Evolutionary conservation across 1,140 invertebrate genomes (phyloP).

Genomic region (Drosophila guanche): DNA sequence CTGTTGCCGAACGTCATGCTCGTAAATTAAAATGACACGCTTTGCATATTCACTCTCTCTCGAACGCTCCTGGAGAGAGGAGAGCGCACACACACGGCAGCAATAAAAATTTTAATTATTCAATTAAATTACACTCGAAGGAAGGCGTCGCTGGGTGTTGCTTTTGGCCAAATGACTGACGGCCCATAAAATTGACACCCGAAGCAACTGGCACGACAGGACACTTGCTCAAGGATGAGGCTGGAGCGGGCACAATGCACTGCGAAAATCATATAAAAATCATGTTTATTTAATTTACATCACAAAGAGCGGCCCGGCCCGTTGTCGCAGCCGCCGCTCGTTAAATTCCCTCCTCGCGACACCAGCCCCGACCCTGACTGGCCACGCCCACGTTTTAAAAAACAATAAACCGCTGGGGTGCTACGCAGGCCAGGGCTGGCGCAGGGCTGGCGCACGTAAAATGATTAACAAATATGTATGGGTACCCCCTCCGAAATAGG

Average conservation of each 20-base stretch:
- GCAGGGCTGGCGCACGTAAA: conserved; percentile 43
- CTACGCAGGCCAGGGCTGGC: neutral
- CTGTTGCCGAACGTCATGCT: conserved; percentile 68
- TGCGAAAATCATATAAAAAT: conserved; percentile 73
- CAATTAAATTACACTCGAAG: conserved; percentile 80
- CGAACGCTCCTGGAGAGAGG: neutral
- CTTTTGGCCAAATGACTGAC: conserved; percentile 72
- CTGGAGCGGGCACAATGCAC: conserved; percentile 9
- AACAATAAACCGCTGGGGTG: conserved; percentile 62
- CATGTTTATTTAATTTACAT: conserved; percentile 82
- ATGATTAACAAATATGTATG: conserved; percentile 73
- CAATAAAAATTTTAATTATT: conserved; percentile 82
- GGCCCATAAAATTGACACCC: conserved; percentile 77
- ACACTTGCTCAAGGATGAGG: conserved; percentile 14
- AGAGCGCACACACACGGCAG: conserved; percentile 33
- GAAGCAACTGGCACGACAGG: conserved; percentile 45
- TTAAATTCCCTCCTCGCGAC: conserved; percentile 58
- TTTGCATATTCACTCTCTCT: conserved; percentile 63
- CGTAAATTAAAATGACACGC: conserved; percentile 81
- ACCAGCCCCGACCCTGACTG: neutral
- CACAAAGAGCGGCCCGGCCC: conserved; percentile 41
- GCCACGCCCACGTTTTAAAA: conserved; percentile 68
- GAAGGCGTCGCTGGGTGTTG: conserved; percentile 64
- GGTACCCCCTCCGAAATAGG: conserved; percentile 30
- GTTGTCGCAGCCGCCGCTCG: conserved; percentile 44